Evolutionary conservation across 2,113 vertebrate species (phyloP).

Genomic region (Neolamprologus devosi): DNA sequence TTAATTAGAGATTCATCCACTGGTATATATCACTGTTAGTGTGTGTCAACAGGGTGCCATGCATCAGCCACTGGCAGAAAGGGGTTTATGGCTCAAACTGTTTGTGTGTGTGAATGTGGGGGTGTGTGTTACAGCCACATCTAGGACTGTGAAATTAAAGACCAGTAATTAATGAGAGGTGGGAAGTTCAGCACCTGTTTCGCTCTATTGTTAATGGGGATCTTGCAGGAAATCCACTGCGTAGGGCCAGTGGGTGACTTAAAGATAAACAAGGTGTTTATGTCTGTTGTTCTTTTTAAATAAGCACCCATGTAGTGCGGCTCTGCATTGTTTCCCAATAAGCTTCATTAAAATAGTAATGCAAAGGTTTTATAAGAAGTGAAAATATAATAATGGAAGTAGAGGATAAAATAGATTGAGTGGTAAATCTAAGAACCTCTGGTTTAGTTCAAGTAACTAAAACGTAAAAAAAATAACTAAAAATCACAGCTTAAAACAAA

Average conservation of each 20-base stretch:
- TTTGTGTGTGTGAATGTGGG: slow-evolving; percentile 19
- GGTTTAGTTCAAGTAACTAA: background rate
- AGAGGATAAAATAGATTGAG: background rate
- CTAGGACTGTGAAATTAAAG: slow-evolving; percentile 61
- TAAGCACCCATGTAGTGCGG: background rate
- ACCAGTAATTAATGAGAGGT: slow-evolving; percentile 68
- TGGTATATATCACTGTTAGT: slow-evolving; percentile 88
- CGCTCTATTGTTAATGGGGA: slow-evolving; percentile 62
- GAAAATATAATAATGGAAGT: background rate
- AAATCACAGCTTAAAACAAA: background rate
- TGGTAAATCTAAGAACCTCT: background rate
- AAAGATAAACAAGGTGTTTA: slow-evolving; percentile 49
- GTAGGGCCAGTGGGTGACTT: slow-evolving; percentile 29
- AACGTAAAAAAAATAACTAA: background rate
- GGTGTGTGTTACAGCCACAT: slow-evolving; percentile 33
- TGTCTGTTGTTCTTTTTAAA: background rate
- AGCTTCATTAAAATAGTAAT: background rate
- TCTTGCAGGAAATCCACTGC: slow-evolving; percentile 30
- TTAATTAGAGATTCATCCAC: slow-evolving; percentile 90
- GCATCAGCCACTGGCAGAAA: slow-evolving; percentile 75
- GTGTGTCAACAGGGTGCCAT: slow-evolving; percentile 82
- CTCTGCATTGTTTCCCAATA: background rate
- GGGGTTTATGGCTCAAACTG: slow-evolving; percentile 77
- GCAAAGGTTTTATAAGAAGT: background rate
- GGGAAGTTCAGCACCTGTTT: slow-evolving; percentile 73